Base-by-base conservation (phyloP, 2,113 vertebrate genomes). In the Copsychus sechellarum region DNA sequence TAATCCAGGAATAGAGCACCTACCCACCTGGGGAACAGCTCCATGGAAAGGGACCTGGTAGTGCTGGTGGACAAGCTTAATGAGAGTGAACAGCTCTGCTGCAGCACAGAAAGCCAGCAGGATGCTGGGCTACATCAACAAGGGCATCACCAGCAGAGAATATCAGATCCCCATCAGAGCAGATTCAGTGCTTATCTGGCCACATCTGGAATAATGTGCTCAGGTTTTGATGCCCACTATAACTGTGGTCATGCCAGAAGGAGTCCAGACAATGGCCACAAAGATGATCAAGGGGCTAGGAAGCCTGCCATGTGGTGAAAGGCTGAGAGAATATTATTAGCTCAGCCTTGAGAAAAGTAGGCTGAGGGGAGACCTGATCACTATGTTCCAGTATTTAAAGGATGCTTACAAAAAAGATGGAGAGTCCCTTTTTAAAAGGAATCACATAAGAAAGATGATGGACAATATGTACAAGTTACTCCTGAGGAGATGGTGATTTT, bases 61-160 rank as follows among this genome's bases (percentile, higher is more conserved):
- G 2, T 48, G 9, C 21, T 66, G 40, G 4, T 50, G 45, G 50
- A 60, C 14, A 31, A 60, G 33, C 11, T 54, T 40, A 60, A 1
- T 8, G 14, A 4, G 24, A 40, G 11, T 0, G 0, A 86, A n/a
- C 31, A 54, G 9, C 4, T 8, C 34, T 61, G 14, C 16, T 11
- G 17, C 12, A 14, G 33, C 33, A 56, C 6, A 72, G 14, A 23
- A 66, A 45, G 13, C 14, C 33, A 34, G 5, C 12, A 56, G 11
- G 20, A 18, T 40, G 22, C 12, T 69, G 43, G 24, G 56, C 26
- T 80, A 29, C 36, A 40, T 51, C 33, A 34, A 18, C 22, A 62
- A 51, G 3, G 25, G 7, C 19, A 40, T 28, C 53, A 40, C 12
- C 36, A 61, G 23, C 34, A 67, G 28, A 56, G 24, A 45, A 7